Base-by-base conservation (phyloP, 2,797 vertebrate species). In the Tangara arthus region DNA sequence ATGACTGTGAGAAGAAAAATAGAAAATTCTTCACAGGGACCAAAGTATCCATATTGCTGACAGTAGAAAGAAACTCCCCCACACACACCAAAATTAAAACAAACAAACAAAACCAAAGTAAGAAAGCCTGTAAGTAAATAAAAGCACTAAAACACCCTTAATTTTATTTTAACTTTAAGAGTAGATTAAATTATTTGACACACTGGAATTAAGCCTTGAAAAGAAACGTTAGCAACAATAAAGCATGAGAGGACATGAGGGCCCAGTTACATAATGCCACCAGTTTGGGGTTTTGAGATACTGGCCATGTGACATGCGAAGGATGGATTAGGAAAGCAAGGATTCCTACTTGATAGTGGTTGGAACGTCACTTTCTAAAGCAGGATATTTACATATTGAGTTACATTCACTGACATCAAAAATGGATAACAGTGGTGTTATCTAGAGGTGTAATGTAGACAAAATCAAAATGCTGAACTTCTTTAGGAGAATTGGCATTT, bases 231-330 rank as follows among this genome's bases (percentile, higher is more conserved):
- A 35, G 2, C 6, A 35, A n/a, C 17, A 50, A 30, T 5, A 72
- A 59, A 82, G 2, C 15, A 35, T 14, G 17, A 34, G 18, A 87
- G 34, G 28, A 47, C 23, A 39, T 10, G 11, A 44, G 6, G 17
- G 3, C 10, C 9, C 13, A n/a, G 20, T 35, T 59, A 47, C 34
- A 18, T 18, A 6, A 27, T 11, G 14, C 23, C 35, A 6, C 12
- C 0, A 0, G 3, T 80, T 42, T 63, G 22, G 6, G 7, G 1
- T 11, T 47, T 64, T 55, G 24, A 64, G 32, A 12, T 79, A 55
- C 10, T 49, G 49, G 10, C 50, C 28, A 49, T 15, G 4, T 44
- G 27, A 5, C 28, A 24, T 17, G 6, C 50, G 55, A 73, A 63
- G 26, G 16, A 26, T 49, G 37, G 28, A 16, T 44, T 28, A 68